Percentiles rank a stretch among this genome's conserved stretches.
Conservation (phyloP, 2,113 vertebrate genomes). For the Oncorhynchus clarkii region DNA sequence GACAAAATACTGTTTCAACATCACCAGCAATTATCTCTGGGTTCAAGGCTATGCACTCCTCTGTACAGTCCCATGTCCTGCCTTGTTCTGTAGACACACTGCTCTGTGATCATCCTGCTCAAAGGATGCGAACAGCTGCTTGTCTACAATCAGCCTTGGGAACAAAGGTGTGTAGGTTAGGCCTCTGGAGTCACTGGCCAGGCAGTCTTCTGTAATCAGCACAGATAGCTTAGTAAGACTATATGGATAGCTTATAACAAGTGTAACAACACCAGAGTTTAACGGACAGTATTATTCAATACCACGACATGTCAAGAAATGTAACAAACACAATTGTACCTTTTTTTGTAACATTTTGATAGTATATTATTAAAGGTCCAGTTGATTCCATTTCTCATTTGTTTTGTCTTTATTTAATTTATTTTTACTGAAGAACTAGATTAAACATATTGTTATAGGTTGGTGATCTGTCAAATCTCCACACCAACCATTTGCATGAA, state of each 20-base stretch:
- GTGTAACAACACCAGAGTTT: slow-evolving; percentile 26
- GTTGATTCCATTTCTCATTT: slow-evolving; percentile 60
- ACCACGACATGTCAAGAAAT: background rate
- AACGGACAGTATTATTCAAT: slow-evolving; percentile 66
- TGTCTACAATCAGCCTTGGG: slow-evolving; percentile 36
- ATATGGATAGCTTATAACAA: slow-evolving; percentile 9
- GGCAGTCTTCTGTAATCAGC: slow-evolving; percentile 17
- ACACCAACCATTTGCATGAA: background rate
- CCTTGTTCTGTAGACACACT: slow-evolving; percentile 33
- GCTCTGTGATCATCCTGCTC: slow-evolving; percentile 39
- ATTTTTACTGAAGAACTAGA: background rate
- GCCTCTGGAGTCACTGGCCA: slow-evolving; percentile 26
- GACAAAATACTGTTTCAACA: slow-evolving; percentile 36
- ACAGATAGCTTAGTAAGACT: background rate
- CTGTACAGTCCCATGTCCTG: slow-evolving; percentile 25
- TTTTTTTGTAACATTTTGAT: slow-evolving; percentile 74
- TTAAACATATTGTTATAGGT: background rate
- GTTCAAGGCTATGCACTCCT: slow-evolving; percentile 55
- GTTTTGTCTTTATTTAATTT: slow-evolving; percentile 72
- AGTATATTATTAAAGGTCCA: slow-evolving; percentile 73
- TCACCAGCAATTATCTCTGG: slow-evolving; percentile 50
- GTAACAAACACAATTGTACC: slow-evolving; percentile 53
- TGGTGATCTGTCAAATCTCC: background rate
- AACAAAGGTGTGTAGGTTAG: slow-evolving; percentile 23
- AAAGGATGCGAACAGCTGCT: slow-evolving; percentile 35